Base-by-base conservation (phyloP, 2,797 vertebrate species). In the Antennarius maculatus region DNA sequence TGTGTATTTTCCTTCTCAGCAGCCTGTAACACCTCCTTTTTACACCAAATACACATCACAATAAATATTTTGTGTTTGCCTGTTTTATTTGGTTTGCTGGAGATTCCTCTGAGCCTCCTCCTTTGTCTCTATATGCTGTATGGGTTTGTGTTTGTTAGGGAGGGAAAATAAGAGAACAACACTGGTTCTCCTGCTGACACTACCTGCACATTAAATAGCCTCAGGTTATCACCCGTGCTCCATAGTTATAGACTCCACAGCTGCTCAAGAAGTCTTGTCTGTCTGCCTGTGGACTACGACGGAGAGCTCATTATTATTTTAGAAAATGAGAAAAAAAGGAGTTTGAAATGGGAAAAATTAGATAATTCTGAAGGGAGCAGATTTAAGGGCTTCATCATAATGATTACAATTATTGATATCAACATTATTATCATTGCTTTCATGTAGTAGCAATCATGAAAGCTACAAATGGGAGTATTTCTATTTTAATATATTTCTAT, bases 161-260 rank as follows among this genome's bases (percentile, higher is more conserved):
- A 52, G 18, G 7, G 27, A 39, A 54, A 49, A 47, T 18, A 9
- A 39, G 18, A 54, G 61, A 61, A 68, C 53, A 75, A 70, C 39
- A 53, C 23, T 2, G 13, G 37, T 45, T 75, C 66, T 60, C 71
- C 39, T 55, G 75, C 55, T 63, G 66, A 77, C 59, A 52, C 49
- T 66, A 45, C 23, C 47, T 73, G 41, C 58, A 12, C 56, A 52
- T 71, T 70, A 42, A 69, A 74, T 39, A 62, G 70, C 66, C 61
- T 60, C 37, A 18, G 69, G 76, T 71, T 63, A 65, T 62, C 27
- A 28, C 61, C 50, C 54, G 16, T 17, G 15, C 59, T 69, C 31
- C 46, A 52, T 29, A 49, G 51, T 49, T 54, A 56, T 10, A 62
- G 23, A 58, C 31, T 57, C 57, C 59, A 59, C 54, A 55, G 41